Base-by-base conservation (phyloP, 2,888 invertebrate species). In the Clusia tigrina region DNA sequence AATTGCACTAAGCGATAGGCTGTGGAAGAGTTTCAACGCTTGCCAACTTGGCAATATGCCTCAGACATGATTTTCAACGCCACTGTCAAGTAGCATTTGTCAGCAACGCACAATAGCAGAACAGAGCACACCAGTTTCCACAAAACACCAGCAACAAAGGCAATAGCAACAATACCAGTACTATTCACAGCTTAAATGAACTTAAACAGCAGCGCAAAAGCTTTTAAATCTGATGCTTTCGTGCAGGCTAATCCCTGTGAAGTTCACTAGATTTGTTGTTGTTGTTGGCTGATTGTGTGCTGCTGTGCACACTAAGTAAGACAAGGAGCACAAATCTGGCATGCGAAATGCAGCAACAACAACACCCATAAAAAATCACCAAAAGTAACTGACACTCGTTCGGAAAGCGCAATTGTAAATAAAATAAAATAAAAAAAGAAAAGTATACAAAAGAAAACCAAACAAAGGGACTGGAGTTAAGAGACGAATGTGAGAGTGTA, bases 201-300 rank as follows among this genome's bases (percentile, higher is more conserved):
- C 32, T 24, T 18, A 38, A 17, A 54, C 48, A 64, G 48, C 52
- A 54, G 48, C 32, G 58, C 70, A 73, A 82, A 82, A 81, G 82
- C 81, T 78, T 81, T 81, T 82, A 81, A 82, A 82, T 82, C 81
- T 79, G 80, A 78, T 83, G 80, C 80, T 82, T 82, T 82, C 83
- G 82, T 83, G 83, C 76, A 76, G 79, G 82, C 80, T 82, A 82
- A 82, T 82, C 82, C 78, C 77, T 77, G 74, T 79, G 79, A 79
- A 79, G 79, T 79, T 79, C 79, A 79, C 79, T 80, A 80, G 78
- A 79, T 79, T 79, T 78, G 42, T 20, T 66, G 64, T 67, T 74
- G 70, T 71, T 73, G 51, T 66, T 76, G 72, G 69, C 69, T 71
- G 73, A 67, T 71, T 68, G 70, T 77, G 71, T 69, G 70, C 69